phyloP scores from a whole-genome alignment of 2,888 invertebrate species.

The Drosophila colorata region DNA sequence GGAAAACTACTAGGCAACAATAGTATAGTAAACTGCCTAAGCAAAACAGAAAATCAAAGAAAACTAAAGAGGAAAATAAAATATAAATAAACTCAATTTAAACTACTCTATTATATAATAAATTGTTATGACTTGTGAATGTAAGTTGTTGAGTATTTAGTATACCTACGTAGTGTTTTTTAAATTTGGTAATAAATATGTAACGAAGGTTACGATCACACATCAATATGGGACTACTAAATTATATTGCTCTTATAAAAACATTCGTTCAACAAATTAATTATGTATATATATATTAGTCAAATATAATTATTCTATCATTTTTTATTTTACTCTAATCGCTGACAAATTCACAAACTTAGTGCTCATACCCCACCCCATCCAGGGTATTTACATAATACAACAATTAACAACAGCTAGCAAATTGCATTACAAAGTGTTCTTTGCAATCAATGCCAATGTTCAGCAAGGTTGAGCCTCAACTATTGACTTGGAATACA shows the following conservation, averaged over 20 bases:
- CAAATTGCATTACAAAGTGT: slow-evolving; percentile 9
- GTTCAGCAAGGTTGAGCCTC: slow-evolving; percentile 4
- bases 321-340: no score
- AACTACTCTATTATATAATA: slow-evolving; percentile 3
- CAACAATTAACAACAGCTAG: background rate
- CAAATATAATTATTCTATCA: no score
- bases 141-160: background rate
- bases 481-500: slow-evolving; percentile 2
- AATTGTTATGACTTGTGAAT: background rate
- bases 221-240: no score
- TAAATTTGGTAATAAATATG: no score
- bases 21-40: slow-evolving; percentile 12
- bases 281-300: no score
- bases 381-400: background rate
- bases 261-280: no score
- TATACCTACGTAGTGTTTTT: background rate
- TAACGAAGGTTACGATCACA: no score
- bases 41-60: slow-evolving; percentile 22
- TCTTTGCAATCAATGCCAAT: slow-evolving; percentile 29
- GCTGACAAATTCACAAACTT: background rate
- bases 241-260: no score
- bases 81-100: background rate
- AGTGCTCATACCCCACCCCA: background rate
- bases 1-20: slow-evolving; percentile 9
- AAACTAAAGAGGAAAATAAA: background rate